Base-by-base conservation (phyloP, 2,888 invertebrate genomes). In the Zele albiditarsus region DNA sequence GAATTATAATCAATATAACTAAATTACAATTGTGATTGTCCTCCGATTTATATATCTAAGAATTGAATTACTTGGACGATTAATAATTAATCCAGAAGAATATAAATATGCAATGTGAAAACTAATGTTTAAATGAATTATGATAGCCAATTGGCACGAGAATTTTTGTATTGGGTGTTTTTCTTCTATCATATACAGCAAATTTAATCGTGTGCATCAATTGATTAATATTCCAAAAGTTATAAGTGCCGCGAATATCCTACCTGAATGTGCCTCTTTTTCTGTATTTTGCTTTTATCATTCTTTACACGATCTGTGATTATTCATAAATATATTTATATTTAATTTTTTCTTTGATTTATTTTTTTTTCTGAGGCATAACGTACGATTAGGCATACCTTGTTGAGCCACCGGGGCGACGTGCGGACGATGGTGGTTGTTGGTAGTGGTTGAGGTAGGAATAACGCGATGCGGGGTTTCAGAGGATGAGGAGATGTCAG, bases 401-500 rank as follows among this genome's bases (percentile, higher is more conserved):
- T 86, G 84, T 81, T 82, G 84, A 80, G 80, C 79, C 81, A 83
- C 86, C 82, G 84, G 83, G 83, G 77, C 78, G 80, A 81, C 81
- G 82, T 83, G 81, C 81, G 83, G 84, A 81, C 85, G 85, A 83
- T 84, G 84, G 75, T 83, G 79, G 84, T 83, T 82, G 81, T 84
- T 83, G 79, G 79, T 80, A 78, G 80, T 80, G 80, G 79, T 80
- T 81, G 84, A 80, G 81, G 77, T 84, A 78, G 81, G 85, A 82
- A 80, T 79, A 53, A 20, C 53, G 77, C 82, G 83, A 77, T 81
- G 83, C 79, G 81, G 78, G 80, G 82, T 79, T 80, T 88, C 82
- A 84, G 84, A 85, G 87, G 87, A 82, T 87, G 85, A 80, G 87
- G 84, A 81, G 84, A 83, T 84, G 84, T 87, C 85, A 86, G 80